Evolutionary conservation across 2,888 invertebrate genomes (phyloP), one percentile per base, ranked within the genome.

Genomic region (Cyrtodaria siliqua): DNA sequence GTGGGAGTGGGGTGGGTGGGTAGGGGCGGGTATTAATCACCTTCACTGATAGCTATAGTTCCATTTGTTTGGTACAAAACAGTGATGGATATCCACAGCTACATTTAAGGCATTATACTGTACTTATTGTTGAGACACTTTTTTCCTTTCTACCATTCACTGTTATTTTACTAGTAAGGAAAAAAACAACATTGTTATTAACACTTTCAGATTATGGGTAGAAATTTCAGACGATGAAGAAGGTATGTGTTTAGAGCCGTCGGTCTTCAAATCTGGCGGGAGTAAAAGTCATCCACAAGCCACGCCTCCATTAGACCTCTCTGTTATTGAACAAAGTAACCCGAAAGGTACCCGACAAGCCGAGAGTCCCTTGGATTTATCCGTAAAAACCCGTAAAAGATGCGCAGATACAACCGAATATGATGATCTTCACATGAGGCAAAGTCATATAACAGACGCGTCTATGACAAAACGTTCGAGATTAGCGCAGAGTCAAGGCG

Each of bases 281-380:
- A 49, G 53, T 9, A 72, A 72, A 33, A 2, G 40, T 3, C 52
- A 50, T 12, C 20, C 62, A 3, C 78, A 78, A 29, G 38, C 62
- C 18, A 71, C 81, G 0, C 77, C 78, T 9, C 86, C 84, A 4
- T 61, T 86, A n/a, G 86, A 86, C 70, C 70, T 86, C 9, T 80
- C 86, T 0, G 77, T 64, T 14, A 69, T 79, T 47, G 62, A 70
- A 47, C 47, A 40, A 40, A 24, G 29, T 0, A 59, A 8, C 23
- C 1, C 64, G 64, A 47, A 67, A 61, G 16, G 67, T 66, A 12
- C 69, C 16, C 73, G 85, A 23, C 80, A 84, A 9, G 82, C 75
- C 0, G 86, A 87, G 44, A 86, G 86, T 55, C 87, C 87, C 0
- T 63, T 87, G n/a, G 87, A 87, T 70, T 71, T 87, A 24, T 86